Conservation (phyloP, 37 sponge, comb jelly and placozoan genomes). For the Agelas oroides region DNA sequence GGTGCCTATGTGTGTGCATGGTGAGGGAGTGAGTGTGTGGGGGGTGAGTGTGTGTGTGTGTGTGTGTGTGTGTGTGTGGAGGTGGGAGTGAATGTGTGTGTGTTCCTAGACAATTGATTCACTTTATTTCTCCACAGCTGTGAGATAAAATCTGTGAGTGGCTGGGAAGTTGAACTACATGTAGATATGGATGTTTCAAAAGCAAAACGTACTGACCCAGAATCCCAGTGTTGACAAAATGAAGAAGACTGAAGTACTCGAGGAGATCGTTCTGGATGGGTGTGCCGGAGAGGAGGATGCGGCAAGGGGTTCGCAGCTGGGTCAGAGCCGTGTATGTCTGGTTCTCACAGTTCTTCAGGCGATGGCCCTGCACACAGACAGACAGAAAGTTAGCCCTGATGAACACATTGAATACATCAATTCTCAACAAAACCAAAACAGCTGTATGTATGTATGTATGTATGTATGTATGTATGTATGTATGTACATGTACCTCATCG, state of each 20-base stretch:
- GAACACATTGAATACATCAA: too few relatives aligned
- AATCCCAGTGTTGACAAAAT: constrained; percentile 96
- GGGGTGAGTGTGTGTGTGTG: too few relatives aligned
- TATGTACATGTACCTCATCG: too few relatives aligned
- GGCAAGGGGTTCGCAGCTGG: constrained; percentile 69
- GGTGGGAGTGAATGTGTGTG: too few relatives aligned
- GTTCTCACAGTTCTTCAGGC: constrained; percentile 98
- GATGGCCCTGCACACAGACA: constrained; percentile 73
- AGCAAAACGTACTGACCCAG: constrained; percentile 63
- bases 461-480: constrained; percentile 2
- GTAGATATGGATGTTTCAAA: too few relatives aligned
- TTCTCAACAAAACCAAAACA: neutral
- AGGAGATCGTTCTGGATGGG: constrained; percentile 98
- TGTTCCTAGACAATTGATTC: neutral
- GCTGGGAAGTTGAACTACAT: too few relatives aligned
- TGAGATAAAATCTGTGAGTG: neutral
- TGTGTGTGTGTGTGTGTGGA: too few relatives aligned
- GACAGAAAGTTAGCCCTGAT: too few relatives aligned
- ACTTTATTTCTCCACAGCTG: neutral
- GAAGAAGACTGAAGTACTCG: constrained; percentile 97
- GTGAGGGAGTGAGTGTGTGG: neutral
- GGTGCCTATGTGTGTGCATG: constrained; percentile 74
- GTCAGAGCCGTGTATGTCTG: constrained; percentile 94
- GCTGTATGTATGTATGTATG: constrained; percentile 2
- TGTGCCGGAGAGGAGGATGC: constrained; percentile 94